Conservation (phyloP, 2,797 vertebrate genomes). For the Botia kubotai region DNA sequence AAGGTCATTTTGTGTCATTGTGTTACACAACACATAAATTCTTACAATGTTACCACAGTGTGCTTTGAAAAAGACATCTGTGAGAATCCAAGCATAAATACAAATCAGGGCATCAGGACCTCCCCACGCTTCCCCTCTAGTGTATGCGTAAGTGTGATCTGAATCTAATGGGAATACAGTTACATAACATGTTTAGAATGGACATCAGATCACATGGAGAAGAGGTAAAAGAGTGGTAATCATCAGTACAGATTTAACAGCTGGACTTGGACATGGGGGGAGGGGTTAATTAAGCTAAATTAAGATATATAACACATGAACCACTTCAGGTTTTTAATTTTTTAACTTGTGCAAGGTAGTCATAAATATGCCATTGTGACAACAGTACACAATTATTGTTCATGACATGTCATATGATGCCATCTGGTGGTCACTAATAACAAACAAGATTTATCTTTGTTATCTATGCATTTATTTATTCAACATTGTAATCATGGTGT, state of each 20-base stretch:
- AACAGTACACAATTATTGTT: not conserved
- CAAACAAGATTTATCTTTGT: not conserved
- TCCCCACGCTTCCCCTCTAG: too few relatives aligned
- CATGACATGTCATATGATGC: not conserved
- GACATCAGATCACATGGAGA: constrained; percentile 2
- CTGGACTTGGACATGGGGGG: not conserved
- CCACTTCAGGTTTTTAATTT: not conserved
- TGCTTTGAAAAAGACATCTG: not conserved
- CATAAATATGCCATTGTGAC: not conserved
- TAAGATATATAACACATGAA: not conserved
- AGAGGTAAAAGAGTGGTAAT: not conserved
- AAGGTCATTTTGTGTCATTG: too few relatives aligned
- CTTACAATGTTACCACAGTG: not conserved
- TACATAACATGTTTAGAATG: constrained; percentile 36
- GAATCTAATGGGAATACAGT: constrained; percentile 9
- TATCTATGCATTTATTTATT: not conserved
- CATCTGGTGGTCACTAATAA: constrained; percentile 24
- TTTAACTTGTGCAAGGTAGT: not conserved
- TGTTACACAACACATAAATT: too few relatives aligned
- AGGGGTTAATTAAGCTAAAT: not conserved
- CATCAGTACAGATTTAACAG: not conserved
- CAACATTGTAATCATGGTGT: not conserved
- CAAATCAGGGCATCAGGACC: not conserved
- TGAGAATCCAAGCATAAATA: not conserved
- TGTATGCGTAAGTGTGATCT: not conserved